Evolutionary conservation across 2,797 vertebrate genomes (phyloP).

Genomic region (Scolopax bukidnonensis): DNA sequence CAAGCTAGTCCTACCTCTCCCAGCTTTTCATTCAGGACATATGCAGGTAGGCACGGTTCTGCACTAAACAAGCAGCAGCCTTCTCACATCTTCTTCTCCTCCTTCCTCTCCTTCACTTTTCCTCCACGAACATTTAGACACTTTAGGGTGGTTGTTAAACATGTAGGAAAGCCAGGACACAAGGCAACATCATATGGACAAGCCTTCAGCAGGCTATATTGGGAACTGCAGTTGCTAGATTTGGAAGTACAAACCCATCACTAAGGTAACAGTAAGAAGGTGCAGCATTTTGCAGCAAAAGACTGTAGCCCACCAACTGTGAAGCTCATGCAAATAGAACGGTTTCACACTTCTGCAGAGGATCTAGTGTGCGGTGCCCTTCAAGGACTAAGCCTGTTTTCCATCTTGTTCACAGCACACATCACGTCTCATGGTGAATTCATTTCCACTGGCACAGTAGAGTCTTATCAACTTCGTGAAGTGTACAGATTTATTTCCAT

Average conservation of each 20-base stretch:
- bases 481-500: background rate
- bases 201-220: background rate
- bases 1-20: background rate
- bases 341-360: background rate
- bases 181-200: background rate
- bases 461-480: background rate
- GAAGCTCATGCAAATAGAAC: background rate
- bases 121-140: background rate
- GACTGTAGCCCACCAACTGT: background rate
- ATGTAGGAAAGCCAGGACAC: background rate
- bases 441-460: background rate
- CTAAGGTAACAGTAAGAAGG: conserved; percentile 27
- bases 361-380: background rate
- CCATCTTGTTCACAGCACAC: background rate
- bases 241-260: conserved; percentile 7
- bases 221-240: background rate
- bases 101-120: background rate
- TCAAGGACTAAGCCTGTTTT: background rate
- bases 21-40: background rate
- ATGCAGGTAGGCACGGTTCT: background rate
- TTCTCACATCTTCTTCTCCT: background rate
- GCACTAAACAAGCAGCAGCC: background rate
- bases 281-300: background rate
- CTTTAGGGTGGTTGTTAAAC: background rate
- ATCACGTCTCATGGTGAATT: background rate